Conservation (phyloP, 2,888 invertebrate genomes). For the Idaea straminata region DNA sequence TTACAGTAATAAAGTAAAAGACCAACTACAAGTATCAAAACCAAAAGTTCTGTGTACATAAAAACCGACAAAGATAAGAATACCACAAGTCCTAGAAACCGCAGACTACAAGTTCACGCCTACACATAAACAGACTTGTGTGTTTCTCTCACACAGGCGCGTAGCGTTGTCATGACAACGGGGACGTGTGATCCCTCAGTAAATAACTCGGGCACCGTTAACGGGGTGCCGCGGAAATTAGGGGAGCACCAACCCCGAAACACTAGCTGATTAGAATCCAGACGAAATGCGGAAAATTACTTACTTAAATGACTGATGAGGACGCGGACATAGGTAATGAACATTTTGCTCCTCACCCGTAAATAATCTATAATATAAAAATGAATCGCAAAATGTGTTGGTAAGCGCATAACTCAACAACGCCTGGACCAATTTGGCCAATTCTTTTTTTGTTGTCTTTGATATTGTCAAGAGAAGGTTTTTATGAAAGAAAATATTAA, state of each 20-base stretch:
- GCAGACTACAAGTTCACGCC: slow-evolving; percentile 57
- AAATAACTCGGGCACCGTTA: slow-evolving; percentile 69
- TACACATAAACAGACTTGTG: slow-evolving; percentile 45
- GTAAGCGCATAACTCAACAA: too few relatives aligned
- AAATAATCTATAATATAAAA: too few relatives aligned
- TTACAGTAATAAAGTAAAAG: background rate
- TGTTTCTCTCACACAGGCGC: slow-evolving; percentile 54
- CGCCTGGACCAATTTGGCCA: too few relatives aligned
- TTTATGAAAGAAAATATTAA: too few relatives aligned
- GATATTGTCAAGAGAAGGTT: too few relatives aligned
- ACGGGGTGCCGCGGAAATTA: slow-evolving; percentile 72
- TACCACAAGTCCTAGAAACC: slow-evolving; percentile 61
- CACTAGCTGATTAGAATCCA: slow-evolving; percentile 66
- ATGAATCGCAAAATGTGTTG: too few relatives aligned
- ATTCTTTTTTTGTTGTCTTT: too few relatives aligned
- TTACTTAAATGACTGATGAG: slow-evolving; percentile 54
- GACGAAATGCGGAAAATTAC: slow-evolving; percentile 64
- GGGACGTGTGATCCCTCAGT: slow-evolving; percentile 52
- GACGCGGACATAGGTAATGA: slow-evolving; percentile 37
- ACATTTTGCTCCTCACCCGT: slow-evolving; percentile 46
- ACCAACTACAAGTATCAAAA: slow-evolving; percentile 36
- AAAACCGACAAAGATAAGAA: slow-evolving; percentile 57
- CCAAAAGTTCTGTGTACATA: slow-evolving; percentile 35
- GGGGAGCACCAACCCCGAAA: slow-evolving; percentile 57
- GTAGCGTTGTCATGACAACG: slow-evolving; percentile 52